These are phyloP conservation scores for Actinemys pallida DNA, from an alignment of 2,113 vertebrate genomes.

Conservation along the genomic window DNA sequence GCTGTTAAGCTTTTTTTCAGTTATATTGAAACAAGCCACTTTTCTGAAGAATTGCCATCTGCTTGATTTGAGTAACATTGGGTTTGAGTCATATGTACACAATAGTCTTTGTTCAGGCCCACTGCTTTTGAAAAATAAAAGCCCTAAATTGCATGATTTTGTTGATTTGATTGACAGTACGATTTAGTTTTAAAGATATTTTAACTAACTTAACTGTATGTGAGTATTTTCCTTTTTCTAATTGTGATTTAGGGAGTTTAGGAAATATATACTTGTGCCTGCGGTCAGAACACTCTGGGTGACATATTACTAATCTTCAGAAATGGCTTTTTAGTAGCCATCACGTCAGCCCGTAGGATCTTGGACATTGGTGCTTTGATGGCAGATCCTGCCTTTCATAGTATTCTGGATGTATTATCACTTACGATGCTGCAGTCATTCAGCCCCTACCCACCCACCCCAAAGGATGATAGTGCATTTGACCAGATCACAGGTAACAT, in stretches of 20 bases:
- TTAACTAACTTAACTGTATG: background rate
- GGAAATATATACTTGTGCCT: background rate
- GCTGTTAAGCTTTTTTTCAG: background rate
- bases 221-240: slow-evolving; percentile 6
- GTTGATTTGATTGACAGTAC: too few species aligned
- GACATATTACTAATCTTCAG: too few species aligned
- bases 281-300: too few species aligned
- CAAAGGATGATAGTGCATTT: too few species aligned
- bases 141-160: background rate
- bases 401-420: too few species aligned
- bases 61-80: slow-evolving; percentile 34
- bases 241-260: slow-evolving; percentile 35
- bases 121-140: slow-evolving; percentile 20
- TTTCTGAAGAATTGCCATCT: slow-evolving; percentile 49
- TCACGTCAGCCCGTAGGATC: too few species aligned
- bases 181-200: background rate
- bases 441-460: too few species aligned
- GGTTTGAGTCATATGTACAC: slow-evolving; percentile 47
- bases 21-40: slow-evolving; percentile 7
- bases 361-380: too few species aligned
- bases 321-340: too few species aligned
- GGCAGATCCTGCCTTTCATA: too few species aligned
- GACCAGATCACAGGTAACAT: too few species aligned
- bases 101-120: slow-evolving; percentile 16
- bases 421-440: too few species aligned